Base-by-base conservation (phyloP, 1,140 invertebrate genomes). In the Xylocopa sonorina region DNA sequence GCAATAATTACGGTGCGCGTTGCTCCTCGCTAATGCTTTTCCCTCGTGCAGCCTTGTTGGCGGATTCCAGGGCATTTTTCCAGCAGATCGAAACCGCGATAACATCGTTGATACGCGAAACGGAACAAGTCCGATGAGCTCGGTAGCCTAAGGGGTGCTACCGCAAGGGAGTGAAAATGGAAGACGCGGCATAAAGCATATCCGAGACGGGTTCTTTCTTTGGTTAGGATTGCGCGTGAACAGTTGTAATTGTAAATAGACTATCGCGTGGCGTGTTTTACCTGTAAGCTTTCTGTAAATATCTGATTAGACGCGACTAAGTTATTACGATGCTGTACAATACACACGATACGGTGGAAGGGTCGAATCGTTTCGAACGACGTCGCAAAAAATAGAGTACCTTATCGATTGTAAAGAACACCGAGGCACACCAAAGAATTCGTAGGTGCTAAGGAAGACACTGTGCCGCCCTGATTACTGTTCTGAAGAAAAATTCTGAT, bases 321-420 rank as follows among this genome's bases (percentile, higher is more conserved):
- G 67, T 86, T 86, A 86, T 86, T 86, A 38, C 80, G 83, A 85
- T 58, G 67, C 63, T 85, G 80, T 78, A 67, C 77, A 83, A 80
- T n/a, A n/a, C n/a, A n/a, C n/a, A n/a, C n/a, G n/a, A n/a, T n/a
- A n/a, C n/a, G n/a, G n/a, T n/a, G n/a, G n/a, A n/a, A n/a, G n/a
- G n/a, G n/a, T n/a, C n/a, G n/a, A n/a, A n/a, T n/a, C n/a, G n/a
- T n/a, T n/a, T n/a, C n/a, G n/a, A 5, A 27, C 24, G 27, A 21
- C 24, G 63, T 48, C 21, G 21, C 2, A 21, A 46, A 21, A 32
- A 3, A 21, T 41, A 21, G 9, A 18, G 27, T 16, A 48, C 14
- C 46, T 34, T 29, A 46, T 67, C 18, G n/a, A 67, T 46, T 29
- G 24, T 38, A 41, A 48, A 9, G 9, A 62, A 29, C 16, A 38